Conservation (phyloP, 1,140 invertebrate species). For the Pachyrhynchus sulphureomaculatus region DNA sequence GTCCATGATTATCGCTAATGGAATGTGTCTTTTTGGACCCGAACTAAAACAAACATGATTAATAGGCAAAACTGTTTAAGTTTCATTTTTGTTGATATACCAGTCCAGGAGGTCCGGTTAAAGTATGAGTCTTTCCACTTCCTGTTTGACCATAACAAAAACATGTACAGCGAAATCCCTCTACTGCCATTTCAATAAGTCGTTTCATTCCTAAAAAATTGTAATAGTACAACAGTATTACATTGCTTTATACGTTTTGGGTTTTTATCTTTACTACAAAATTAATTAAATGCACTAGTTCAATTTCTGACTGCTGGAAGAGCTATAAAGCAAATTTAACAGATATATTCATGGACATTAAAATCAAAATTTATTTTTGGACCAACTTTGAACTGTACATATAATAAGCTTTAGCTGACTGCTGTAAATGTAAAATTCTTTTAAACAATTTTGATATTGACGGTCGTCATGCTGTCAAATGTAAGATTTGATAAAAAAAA, state of each 20-base stretch:
- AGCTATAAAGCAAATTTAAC: too few relatives aligned
- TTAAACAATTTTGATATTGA: too few relatives aligned
- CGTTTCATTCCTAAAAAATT: conserved; percentile 64
- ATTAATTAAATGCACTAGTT: background rate
- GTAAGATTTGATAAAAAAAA: too few relatives aligned
- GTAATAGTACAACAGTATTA: too few relatives aligned
- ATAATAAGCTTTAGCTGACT: too few relatives aligned
- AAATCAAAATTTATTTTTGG: too few relatives aligned
- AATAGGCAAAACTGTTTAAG: conserved; percentile 4
- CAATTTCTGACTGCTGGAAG: too few relatives aligned
- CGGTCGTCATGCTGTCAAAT: too few relatives aligned
- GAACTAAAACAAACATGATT: conserved; percentile 59
- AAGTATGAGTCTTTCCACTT: conserved; percentile 93
- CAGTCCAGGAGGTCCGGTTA: conserved; percentile 87
- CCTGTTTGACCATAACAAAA: conserved; percentile 98
- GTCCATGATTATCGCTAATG: conserved; percentile 72
- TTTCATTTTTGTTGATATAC: conserved; percentile 54
- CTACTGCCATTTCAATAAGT: conserved; percentile 88
- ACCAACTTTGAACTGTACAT: too few relatives aligned
- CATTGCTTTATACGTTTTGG: too few relatives aligned
- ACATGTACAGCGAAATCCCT: conserved; percentile 89
- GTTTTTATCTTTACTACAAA: background rate
- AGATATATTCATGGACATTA: too few relatives aligned
- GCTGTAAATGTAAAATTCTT: too few relatives aligned
- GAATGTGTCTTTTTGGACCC: conserved; percentile 56